Percentiles rank a stretch among this genome's conserved stretches.
Conservation (phyloP, 2,113 vertebrate species). For the Gnathonemus echidnorhynchus region DNA sequence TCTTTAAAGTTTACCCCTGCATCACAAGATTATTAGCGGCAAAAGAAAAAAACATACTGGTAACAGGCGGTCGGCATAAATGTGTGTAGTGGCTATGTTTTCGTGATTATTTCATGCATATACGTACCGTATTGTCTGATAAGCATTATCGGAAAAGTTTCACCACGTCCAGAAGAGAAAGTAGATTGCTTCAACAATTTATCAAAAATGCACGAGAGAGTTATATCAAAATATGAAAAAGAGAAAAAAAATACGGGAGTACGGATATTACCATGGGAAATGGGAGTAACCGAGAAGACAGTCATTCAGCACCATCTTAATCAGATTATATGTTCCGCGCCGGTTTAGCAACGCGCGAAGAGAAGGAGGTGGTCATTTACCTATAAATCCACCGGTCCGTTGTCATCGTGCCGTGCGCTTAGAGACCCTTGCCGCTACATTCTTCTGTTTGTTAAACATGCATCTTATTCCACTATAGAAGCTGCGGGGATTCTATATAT, state of each 20-base stretch:
- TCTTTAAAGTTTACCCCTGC: background rate
- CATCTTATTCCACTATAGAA: background rate
- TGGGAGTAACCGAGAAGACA: conserved; percentile 66
- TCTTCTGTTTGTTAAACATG: background rate
- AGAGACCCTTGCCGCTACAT: background rate
- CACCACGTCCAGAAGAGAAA: conserved; percentile 52
- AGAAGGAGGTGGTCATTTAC: conserved; percentile 10
- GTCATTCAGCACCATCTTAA: conserved; percentile 53
- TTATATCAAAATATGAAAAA: background rate
- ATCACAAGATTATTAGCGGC: background rate
- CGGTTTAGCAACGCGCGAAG: conserved; percentile 20
- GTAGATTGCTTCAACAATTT: background rate
- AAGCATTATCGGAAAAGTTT: conserved; percentile 76
- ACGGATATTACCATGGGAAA: conserved; percentile 83
- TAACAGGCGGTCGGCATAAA: background rate
- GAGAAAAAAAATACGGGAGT: conserved; percentile 35
- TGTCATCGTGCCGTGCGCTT: background rate
- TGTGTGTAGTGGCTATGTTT: background rate
- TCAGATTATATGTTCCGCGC: conserved; percentile 49
- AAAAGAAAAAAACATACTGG: background rate
- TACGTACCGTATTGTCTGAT: conserved; percentile 68
- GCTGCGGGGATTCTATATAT: background rate
- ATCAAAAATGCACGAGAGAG: background rate
- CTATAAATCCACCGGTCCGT: conserved; percentile 6
- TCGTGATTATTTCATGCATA: conserved; percentile 19